A percentile compares a stretch with the other conserved stretches of the same genome.
These are phyloP conservation scores for Decapterus maruadsi DNA, from an alignment of 2,797 vertebrate species.

Conservation along the genomic window DNA sequence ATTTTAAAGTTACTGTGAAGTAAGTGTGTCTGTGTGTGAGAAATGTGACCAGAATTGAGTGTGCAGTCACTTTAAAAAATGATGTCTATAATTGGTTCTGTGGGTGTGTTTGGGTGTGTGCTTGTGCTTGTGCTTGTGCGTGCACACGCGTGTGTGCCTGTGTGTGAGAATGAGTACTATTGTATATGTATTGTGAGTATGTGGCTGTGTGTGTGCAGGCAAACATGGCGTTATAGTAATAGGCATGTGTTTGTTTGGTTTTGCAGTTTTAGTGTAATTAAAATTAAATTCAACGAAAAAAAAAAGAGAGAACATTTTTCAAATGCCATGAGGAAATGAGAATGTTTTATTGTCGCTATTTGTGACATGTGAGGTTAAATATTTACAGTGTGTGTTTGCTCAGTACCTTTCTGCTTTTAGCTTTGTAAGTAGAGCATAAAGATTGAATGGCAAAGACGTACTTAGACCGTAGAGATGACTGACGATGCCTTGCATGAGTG, in stretches of 20 bases:
- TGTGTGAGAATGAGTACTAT: background rate
- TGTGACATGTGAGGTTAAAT: conserved; percentile 12
- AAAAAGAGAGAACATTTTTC: background rate
- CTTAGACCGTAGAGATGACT: background rate
- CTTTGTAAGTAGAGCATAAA: conserved; percentile 45
- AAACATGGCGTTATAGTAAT: conserved; percentile 11
- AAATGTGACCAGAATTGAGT: background rate
- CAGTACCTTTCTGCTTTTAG: conserved; percentile 15
- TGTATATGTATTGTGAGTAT: conserved; percentile 28
- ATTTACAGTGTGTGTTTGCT: conserved; percentile 48
- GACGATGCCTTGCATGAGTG: conserved; percentile 40
- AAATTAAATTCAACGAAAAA: background rate
- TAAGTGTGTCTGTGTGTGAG: background rate
- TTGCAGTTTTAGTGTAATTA: conserved; percentile 13
- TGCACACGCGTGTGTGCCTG: conserved; percentile 10
- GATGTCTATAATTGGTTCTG: background rate
- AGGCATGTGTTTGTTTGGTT: conserved; percentile 5
- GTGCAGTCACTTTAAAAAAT: conserved; percentile 28
- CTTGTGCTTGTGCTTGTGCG: background rate
- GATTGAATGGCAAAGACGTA: background rate
- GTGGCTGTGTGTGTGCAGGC: conserved; percentile 15
- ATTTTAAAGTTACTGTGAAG: background rate
- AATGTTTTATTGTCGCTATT: background rate
- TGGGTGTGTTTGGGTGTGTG: background rate
- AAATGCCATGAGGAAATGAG: background rate